phyloP scores from a whole-genome alignment of 2,797 vertebrate genomes.

The Protonibea diacanthus region DNA sequence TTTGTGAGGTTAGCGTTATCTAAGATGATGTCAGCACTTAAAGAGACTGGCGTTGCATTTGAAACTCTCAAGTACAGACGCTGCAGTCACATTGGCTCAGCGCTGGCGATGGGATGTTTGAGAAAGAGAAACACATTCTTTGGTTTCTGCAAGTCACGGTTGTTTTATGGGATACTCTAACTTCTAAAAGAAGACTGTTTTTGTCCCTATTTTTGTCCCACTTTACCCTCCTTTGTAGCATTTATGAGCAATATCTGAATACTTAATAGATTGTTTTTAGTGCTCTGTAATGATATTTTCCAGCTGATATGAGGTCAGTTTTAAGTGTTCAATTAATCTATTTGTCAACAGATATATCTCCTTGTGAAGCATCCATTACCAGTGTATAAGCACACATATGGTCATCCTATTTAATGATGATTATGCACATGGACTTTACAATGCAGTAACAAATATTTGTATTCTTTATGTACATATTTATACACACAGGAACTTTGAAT shows the following conservation, averaged over 20 bases:
- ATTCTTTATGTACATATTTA: not conserved
- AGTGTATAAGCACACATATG: not conserved
- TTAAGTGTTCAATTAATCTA: not conserved
- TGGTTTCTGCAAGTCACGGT: conserved; percentile 31
- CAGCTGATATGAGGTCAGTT: not conserved
- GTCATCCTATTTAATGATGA: not conserved
- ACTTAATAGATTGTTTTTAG: not conserved
- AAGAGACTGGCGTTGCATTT: conserved; percentile 37
- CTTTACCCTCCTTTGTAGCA: not conserved
- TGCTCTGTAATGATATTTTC: not conserved
- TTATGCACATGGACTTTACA: not conserved
- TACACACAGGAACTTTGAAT: not conserved
- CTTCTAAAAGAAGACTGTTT: not conserved
- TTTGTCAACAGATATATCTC: not conserved
- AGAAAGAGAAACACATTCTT: not conserved
- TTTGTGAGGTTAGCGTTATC: conserved; percentile 52
- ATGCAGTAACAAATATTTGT: not conserved
- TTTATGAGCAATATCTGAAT: not conserved
- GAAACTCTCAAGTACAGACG: conserved; percentile 26
- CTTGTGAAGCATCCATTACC: not conserved
- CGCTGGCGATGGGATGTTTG: conserved; percentile 14
- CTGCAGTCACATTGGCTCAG: conserved; percentile 6
- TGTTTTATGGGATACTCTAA: not conserved
- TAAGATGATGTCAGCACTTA: conserved; percentile 51
- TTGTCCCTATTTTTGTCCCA: not conserved